A percentile compares a stretch with the other conserved stretches of the same genome.
Conservation (phyloP, 2,888 invertebrate genomes). For the Cryptosula pallasiana region DNA sequence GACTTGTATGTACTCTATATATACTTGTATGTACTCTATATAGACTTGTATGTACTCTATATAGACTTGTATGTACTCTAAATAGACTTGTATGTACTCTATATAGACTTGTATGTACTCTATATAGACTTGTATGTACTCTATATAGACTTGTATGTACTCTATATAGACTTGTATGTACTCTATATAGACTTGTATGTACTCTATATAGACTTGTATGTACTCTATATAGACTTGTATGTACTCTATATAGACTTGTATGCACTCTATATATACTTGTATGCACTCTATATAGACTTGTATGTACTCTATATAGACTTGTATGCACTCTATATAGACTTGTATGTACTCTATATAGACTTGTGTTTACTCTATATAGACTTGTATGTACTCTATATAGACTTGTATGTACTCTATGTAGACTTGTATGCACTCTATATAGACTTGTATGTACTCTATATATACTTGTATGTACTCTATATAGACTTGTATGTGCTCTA, state of each 20-base stretch:
- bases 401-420: too few relatives aligned
- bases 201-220: conserved; percentile 1
- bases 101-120: conserved; percentile 2
- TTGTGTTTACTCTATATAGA: too few relatives aligned
- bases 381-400: background rate
- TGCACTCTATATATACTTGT: too few relatives aligned
- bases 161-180: conserved; percentile 5
- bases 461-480: background rate
- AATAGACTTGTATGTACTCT: background rate
- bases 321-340: too few relatives aligned
- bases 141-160: too few relatives aligned
- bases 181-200: too few relatives aligned
- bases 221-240: too few relatives aligned
- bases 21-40: background rate
- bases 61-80: too few relatives aligned
- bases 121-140: conserved; percentile 11
- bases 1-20: too few relatives aligned
- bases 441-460: too few relatives aligned
- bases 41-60: background rate
- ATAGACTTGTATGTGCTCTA: too few relatives aligned
- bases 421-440: background rate
- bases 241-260: background rate
- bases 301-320: background rate
- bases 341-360: background rate
- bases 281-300: conserved; percentile 3